Evolutionary conservation across 1,140 invertebrate species (phyloP).

Genomic region (Spodoptera frugiperda): DNA sequence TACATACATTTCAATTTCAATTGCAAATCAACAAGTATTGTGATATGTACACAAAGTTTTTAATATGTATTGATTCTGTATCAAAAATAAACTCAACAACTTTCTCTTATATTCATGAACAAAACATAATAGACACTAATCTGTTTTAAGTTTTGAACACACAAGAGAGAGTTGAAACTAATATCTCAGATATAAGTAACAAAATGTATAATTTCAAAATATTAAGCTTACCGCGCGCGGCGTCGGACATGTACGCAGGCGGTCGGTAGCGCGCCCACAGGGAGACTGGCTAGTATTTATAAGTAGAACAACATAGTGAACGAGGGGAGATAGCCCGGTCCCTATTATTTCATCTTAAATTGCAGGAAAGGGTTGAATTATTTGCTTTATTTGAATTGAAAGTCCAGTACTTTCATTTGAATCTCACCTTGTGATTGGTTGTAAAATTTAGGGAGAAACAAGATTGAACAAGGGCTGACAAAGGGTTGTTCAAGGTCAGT

Average conservation of each 20-base stretch:
- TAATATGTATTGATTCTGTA: too few species aligned
- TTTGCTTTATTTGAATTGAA: not conserved
- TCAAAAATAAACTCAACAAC: too few species aligned
- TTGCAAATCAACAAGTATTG: too few species aligned
- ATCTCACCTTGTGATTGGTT: constrained; percentile 19
- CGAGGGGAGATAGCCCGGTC: not conserved
- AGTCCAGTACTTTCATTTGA: not conserved
- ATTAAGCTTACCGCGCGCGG: not conserved
- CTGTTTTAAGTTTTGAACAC: too few species aligned
- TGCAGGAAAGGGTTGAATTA: not conserved
- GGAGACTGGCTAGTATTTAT: not conserved
- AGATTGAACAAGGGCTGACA: not conserved
- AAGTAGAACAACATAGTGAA: not conserved
- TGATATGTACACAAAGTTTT: too few species aligned
- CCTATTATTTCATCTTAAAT: not conserved
- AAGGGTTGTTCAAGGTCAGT: not conserved
- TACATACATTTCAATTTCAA: too few species aligned
- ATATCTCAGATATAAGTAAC: too few species aligned
- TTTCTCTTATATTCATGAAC: too few species aligned
- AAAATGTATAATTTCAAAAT: too few species aligned
- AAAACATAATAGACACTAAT: too few species aligned
- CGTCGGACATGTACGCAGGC: not conserved
- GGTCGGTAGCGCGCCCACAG: not conserved
- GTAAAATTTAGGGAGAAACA: not conserved
- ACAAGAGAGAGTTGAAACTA: too few species aligned